Percentiles rank a stretch among this genome's conserved stretches.
phyloP scores from a whole-genome alignment of 1,140 invertebrate genomes.

The Oscheius sp. region DNA sequence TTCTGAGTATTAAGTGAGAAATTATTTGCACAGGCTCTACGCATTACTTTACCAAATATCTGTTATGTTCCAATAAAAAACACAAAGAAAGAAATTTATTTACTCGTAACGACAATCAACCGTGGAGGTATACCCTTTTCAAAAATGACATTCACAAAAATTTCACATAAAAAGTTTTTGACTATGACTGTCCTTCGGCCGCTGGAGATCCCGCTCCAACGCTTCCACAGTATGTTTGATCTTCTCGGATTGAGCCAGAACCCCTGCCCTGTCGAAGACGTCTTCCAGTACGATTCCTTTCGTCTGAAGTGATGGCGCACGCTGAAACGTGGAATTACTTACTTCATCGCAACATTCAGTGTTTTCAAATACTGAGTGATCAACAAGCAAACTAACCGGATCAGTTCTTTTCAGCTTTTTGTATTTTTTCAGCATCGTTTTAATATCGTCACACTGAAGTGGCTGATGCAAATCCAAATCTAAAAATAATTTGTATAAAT shows the following conservation, averaged over 20 bases:
- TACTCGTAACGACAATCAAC: no score
- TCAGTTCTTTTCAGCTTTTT: background rate
- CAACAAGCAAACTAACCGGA: background rate
- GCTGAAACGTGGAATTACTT: background rate
- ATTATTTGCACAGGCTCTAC: no score
- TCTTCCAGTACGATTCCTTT: background rate
- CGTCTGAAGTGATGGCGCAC: background rate
- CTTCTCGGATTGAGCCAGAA: background rate
- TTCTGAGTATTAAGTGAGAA: no score
- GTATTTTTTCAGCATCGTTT: conserved; percentile 7
- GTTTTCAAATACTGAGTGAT: background rate
- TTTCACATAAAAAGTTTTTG: no score
- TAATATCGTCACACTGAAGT: background rate
- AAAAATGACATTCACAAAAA: no score
- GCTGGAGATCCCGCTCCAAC: background rate
- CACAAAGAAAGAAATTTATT: no score
- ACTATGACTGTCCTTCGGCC: background rate
- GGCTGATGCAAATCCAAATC: conserved; percentile 13
- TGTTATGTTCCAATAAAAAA: no score
- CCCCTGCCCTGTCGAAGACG: background rate
- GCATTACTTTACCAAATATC: no score
- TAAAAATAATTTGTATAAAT: background rate
- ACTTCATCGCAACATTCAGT: no score
- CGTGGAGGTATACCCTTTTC: no score
- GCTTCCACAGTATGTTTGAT: background rate